phyloP scores from a whole-genome alignment of 2,113 vertebrate genomes.

The Bos indicus region DNA sequence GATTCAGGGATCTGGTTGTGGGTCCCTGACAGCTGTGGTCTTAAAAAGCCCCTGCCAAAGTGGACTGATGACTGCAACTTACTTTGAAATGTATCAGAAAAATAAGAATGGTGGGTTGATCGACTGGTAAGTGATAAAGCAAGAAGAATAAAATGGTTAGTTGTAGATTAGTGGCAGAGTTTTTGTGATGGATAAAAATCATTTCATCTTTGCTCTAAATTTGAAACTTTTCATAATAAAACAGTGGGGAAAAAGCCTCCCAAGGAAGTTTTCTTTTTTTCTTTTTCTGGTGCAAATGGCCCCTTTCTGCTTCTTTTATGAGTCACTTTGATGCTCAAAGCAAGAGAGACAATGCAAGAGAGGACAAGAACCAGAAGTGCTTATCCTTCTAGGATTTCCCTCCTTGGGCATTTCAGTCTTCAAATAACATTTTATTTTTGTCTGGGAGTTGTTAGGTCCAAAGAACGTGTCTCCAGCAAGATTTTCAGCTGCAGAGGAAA shows the following conservation, averaged over 20 bases:
- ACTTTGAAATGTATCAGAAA: not conserved
- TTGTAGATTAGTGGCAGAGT: not conserved
- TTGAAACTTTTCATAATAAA: not conserved
- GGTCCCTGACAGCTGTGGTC: not conserved
- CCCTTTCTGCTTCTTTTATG: not conserved
- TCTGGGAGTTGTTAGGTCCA: not conserved
- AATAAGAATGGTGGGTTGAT: not conserved
- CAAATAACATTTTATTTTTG: not conserved
- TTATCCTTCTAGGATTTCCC: not conserved
- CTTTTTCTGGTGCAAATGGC: not conserved
- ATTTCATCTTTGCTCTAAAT: not conserved
- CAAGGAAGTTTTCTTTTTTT: not conserved
- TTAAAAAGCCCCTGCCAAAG: not conserved
- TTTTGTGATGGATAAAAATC: not conserved
- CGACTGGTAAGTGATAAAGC: not conserved
- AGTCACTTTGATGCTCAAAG: not conserved
- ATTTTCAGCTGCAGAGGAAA: not conserved
- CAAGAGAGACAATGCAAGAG: not conserved
- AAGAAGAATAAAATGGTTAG: not conserved
- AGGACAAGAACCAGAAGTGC: rapidly evolving
- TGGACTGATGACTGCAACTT: not conserved
- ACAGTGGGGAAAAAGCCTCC: not conserved
- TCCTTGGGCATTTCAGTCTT: not conserved
- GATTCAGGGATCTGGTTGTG: not conserved
- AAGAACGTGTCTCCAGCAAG: not conserved